These are phyloP conservation scores for Xylocampa areola DNA, from an alignment of 2,888 invertebrate species.

Conservation along the genomic window DNA sequence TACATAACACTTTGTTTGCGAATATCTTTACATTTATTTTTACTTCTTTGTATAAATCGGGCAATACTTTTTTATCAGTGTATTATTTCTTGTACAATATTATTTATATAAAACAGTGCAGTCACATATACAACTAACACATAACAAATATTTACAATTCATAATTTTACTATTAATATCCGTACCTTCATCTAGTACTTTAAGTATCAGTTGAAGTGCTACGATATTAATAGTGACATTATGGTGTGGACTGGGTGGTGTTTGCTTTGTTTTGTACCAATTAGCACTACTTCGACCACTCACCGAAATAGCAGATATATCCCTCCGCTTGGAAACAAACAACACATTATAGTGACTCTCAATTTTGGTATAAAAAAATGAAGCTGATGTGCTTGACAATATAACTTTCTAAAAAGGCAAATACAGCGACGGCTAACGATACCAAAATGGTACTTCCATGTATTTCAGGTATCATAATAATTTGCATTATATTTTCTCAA, in stretches of 20 bases:
- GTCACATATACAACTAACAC: constrained; percentile 62
- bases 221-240: constrained; percentile 52
- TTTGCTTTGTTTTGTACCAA: constrained; percentile 52
- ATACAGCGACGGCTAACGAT: too few species aligned
- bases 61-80: too few species aligned
- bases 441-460: too few species aligned
- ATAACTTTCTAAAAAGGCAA: too few species aligned
- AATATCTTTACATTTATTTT: too few species aligned
- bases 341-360: constrained; percentile 56
- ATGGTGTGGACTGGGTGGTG: constrained; percentile 10
- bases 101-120: constrained; percentile 29
- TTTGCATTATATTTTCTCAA: too few species aligned
- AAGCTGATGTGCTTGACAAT: constrained; percentile 3
- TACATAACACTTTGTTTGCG: too few species aligned
- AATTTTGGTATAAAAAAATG: constrained; percentile 2
- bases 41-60: too few species aligned
- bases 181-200: constrained; percentile 1
- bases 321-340: constrained; percentile 88
- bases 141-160: constrained; percentile 64
- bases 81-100: constrained; percentile 1
- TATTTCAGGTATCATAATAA: too few species aligned
- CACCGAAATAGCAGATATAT: constrained; percentile 89
- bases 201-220: constrained; percentile 10
- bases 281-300: constrained; percentile 78
- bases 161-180: constrained; percentile 57